A percentile compares a stretch with the other conserved stretches of the same genome.
Conservation (phyloP, 1,140 invertebrate genomes). For the Zelostemma sp. region DNA sequence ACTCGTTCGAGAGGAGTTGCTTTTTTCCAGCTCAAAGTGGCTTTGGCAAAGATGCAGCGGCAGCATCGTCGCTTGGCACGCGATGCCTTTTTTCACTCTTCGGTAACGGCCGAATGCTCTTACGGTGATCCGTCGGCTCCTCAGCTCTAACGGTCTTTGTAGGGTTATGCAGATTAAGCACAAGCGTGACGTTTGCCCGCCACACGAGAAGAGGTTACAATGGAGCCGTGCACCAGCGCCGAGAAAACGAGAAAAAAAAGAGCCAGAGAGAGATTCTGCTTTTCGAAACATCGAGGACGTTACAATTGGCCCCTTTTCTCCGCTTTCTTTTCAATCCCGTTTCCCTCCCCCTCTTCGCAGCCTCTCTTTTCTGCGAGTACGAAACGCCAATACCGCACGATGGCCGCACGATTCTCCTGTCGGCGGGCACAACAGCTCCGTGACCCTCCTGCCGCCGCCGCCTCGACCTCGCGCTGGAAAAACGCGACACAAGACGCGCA, state of each 20-base stretch:
- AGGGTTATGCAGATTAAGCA: slow-evolving; percentile 64
- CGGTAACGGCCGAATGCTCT: slow-evolving; percentile 57
- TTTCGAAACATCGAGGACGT: neutral
- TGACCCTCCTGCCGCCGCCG: slow-evolving; percentile 18
- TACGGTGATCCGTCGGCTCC: slow-evolving; percentile 55
- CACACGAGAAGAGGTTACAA: slow-evolving; percentile 37
- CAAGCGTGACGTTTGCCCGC: slow-evolving; percentile 56
- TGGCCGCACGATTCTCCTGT: slow-evolving; percentile 33
- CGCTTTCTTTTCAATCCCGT: neutral
- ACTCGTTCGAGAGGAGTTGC: no score
- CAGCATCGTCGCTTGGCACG: slow-evolving; percentile 16
- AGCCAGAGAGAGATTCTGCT: neutral
- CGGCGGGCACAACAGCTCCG: slow-evolving; percentile 29
- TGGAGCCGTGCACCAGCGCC: slow-evolving; percentile 21
- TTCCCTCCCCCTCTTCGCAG: slow-evolving; percentile 8
- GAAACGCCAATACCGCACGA: slow-evolving; percentile 40
- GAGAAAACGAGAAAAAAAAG: no score
- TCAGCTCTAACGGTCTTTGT: slow-evolving; percentile 60
- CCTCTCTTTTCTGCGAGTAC: neutral
- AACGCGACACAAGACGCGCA: slow-evolving; percentile 37
- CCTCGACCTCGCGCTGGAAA: slow-evolving; percentile 33
- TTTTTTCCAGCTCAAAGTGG: no score
- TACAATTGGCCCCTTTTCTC: neutral
- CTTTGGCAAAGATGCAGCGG: neutral
- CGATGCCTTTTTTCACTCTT: slow-evolving; percentile 37